These are phyloP conservation scores for Sarcophilus harrisii DNA, from an alignment of 2,797 vertebrate species.

Conservation along the genomic window DNA sequence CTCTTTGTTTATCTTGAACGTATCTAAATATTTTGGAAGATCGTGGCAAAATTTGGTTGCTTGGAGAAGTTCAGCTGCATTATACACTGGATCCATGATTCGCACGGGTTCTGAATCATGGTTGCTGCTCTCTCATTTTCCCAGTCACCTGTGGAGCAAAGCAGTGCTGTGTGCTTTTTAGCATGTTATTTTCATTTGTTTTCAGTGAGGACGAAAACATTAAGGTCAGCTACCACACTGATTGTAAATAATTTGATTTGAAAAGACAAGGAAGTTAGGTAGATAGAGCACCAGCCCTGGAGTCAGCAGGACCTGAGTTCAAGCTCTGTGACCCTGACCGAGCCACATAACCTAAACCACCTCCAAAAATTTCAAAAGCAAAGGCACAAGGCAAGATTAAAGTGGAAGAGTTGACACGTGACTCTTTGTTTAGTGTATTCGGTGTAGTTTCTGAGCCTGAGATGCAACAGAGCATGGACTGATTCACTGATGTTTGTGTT, in stretches of 20 bases:
- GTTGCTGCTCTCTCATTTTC: too few relatives aligned
- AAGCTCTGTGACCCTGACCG: not conserved
- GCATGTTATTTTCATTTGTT: too few relatives aligned
- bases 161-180: too few relatives aligned
- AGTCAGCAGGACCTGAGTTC: not conserved
- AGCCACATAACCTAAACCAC: not conserved
- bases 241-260: not conserved
- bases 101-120: too few relatives aligned
- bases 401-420: not conserved
- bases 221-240: not conserved
- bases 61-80: too few relatives aligned
- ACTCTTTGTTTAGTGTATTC: not conserved
- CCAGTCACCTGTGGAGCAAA: too few relatives aligned
- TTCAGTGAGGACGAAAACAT: not conserved
- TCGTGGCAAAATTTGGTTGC: too few relatives aligned
- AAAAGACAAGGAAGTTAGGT: not conserved
- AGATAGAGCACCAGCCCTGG: not conserved
- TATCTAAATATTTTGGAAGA: too few relatives aligned
- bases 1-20: too few relatives aligned
- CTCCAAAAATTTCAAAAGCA: not conserved
- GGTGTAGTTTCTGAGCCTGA: not conserved
- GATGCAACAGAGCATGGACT: not conserved
- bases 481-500: not conserved
- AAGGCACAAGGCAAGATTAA: not conserved
- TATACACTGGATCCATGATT: too few relatives aligned